Evolutionary conservation across 2,113 vertebrate species (phyloP), one percentile per base, ranked within the genome.

Genomic region (Anser cygnoides): DNA sequence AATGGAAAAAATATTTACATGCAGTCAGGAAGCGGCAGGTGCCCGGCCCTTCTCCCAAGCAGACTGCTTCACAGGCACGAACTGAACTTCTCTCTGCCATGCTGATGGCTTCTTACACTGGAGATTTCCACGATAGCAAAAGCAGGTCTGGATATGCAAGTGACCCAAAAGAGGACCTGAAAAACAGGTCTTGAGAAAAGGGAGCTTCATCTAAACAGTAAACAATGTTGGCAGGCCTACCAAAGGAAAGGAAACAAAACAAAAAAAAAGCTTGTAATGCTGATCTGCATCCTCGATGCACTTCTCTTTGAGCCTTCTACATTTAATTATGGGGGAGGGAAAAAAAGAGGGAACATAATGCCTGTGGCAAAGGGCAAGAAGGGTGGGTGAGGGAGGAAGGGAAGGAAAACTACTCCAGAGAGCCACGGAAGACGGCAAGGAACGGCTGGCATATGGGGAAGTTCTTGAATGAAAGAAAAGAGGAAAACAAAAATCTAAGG

Each of bases 111-210:
- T 75, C 88, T 84, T 50, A 46, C 54, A 75, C 29, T 66, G 33
- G 39, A 81, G 29, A 84, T 49, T 83, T 74, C 49, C 65, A 58
- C 22, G 29, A 82, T 57, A 92, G 62, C 17, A 87, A 39, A 92
- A 84, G 37, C 88, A 58, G 54, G 83, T 78, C 80, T 94, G 80
- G 90, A 96, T 95, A 93, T 5, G 89, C 13, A 84, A 94, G 35
- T 62, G 83, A 87, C 86, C 92, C 76, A 82, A 92, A 91, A 70
- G 76, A 92, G 17, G 73, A 91, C 94, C 72, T 92, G 96, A 94
- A 95, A 96, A 96, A 97, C 96, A 86, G 79, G 93, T 96, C 72
- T 65, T 43, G 63, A 90, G 31, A 73, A 80, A 87, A 94, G 59
- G 8, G 37, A 92, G 88, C 67, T 87, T 84, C 83, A 92, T 76